These are phyloP conservation scores for Chloromyia formosa DNA, from an alignment of 2,888 invertebrate genomes.

Conservation along the genomic window DNA sequence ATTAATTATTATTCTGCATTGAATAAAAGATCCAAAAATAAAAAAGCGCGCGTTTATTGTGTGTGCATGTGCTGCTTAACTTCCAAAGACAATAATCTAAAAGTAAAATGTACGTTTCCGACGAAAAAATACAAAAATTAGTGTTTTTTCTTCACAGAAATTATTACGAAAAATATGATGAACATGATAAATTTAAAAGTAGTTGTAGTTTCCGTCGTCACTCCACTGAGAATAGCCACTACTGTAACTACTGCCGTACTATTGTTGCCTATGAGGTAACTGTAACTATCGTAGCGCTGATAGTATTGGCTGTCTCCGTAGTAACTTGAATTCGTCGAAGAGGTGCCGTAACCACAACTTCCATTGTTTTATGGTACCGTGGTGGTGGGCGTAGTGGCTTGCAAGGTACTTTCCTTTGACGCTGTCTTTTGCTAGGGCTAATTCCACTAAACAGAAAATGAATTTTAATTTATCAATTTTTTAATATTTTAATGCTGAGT, in stretches of 20 bases:
- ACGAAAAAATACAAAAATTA: constrained; percentile 1
- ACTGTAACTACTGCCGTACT: constrained; percentile 63
- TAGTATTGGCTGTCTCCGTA: constrained; percentile 66
- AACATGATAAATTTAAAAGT: constrained; percentile 35
- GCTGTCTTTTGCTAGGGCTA: constrained; percentile 61
- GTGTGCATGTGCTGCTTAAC: no score
- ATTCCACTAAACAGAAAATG: constrained; percentile 55
- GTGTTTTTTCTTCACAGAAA: constrained; percentile 17
- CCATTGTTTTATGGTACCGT: constrained; percentile 61
- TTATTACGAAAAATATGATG: constrained; percentile 9
- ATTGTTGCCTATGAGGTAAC: constrained; percentile 70
- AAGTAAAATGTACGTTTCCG: background rate
- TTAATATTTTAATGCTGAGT: background rate
- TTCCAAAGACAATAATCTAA: background rate
- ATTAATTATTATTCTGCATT: no score
- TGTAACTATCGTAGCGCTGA: constrained; percentile 68
- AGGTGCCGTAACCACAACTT: constrained; percentile 56
- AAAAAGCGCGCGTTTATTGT: no score
- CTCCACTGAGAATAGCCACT: constrained; percentile 70
- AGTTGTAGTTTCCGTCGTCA: constrained; percentile 64
- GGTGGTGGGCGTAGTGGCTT: constrained; percentile 59
- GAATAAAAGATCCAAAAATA: no score
- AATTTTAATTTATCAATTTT: constrained; percentile 26
- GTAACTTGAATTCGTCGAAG: constrained; percentile 54
- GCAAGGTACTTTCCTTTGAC: constrained; percentile 61